phyloP scores from a whole-genome alignment of 2,888 invertebrate genomes.

The Homarus gammarus region DNA sequence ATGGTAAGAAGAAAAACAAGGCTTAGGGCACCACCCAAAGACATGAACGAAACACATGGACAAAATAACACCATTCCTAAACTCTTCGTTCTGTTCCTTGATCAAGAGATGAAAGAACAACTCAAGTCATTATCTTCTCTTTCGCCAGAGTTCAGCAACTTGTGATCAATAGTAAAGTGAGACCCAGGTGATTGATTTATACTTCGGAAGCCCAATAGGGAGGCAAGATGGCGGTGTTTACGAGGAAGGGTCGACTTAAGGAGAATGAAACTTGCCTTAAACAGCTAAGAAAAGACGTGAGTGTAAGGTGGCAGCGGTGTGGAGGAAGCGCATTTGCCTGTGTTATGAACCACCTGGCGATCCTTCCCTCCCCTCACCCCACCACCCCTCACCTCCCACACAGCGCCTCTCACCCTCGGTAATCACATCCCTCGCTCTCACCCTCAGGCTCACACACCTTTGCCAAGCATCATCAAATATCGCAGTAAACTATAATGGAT shows the following conservation, averaged over 20 bases:
- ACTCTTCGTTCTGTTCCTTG: not conserved
- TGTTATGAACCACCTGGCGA: constrained; percentile 39
- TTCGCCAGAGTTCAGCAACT: too few species aligned
- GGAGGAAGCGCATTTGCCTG: constrained; percentile 39
- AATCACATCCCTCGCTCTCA: not conserved
- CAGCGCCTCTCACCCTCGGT: not conserved
- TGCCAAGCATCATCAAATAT: not conserved
- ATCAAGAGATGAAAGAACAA: not conserved
- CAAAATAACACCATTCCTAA: not conserved
- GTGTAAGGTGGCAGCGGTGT: not conserved
- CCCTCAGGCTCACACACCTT: not conserved
- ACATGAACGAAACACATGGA: not conserved
- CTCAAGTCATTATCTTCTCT: too few species aligned
- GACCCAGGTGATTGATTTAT: too few species aligned
- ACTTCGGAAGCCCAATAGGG: too few species aligned
- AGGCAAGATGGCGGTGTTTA: too few species aligned
- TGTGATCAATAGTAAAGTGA: too few species aligned
- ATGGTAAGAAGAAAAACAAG: constrained; percentile 43
- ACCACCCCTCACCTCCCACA: not conserved
- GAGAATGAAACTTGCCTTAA: not conserved
- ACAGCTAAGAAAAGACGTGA: too few species aligned
- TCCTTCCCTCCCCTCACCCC: not conserved
- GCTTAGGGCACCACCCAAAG: constrained; percentile 31
- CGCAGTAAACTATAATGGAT: too few species aligned
- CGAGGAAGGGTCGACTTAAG: not conserved